phyloP scores from a whole-genome alignment of 1,140 invertebrate genomes.

The Catajapyx aquilonaris region DNA sequence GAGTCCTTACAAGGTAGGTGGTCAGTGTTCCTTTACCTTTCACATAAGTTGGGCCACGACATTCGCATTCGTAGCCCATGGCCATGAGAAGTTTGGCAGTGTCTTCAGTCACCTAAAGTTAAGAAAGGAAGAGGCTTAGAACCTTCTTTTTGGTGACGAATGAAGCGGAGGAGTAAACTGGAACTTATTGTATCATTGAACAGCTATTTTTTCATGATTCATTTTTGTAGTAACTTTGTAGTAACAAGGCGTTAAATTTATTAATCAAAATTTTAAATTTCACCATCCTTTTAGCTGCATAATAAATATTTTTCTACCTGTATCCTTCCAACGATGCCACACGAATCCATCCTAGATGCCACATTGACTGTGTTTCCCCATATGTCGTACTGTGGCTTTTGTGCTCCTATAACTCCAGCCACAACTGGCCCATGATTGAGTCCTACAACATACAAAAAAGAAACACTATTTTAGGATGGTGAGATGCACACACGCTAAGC shows the following conservation, averaged over 20 bases:
- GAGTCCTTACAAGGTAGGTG: slow-evolving; percentile 77
- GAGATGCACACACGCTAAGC: no score
- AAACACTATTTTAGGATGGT: no score
- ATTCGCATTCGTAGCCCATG: slow-evolving; percentile 62
- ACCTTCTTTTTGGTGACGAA: no score
- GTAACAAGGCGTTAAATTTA: no score
- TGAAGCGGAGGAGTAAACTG: no score
- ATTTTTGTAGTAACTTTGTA: no score
- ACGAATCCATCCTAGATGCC: slow-evolving; percentile 84
- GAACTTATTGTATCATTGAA: no score
- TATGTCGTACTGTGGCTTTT: slow-evolving; percentile 94
- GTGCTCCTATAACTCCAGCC: slow-evolving; percentile 79
- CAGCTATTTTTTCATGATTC: no score
- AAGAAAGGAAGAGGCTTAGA: no score
- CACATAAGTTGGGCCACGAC: slow-evolving; percentile 69
- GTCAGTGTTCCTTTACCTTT: slow-evolving; percentile 85
- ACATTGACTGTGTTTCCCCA: slow-evolving; percentile 98
- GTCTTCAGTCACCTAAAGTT: slow-evolving; percentile 49
- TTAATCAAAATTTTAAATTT: no score
- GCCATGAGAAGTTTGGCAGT: slow-evolving; percentile 68
- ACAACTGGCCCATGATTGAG: slow-evolving; percentile 88
- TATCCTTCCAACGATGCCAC: slow-evolving; percentile 64
- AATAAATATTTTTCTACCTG: slow-evolving; percentile 33
- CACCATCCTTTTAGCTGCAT: no score
- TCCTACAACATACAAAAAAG: slow-evolving; percentile 34